phyloP scores from a whole-genome alignment of 2,888 invertebrate species.

The Coelinius sp. region DNA sequence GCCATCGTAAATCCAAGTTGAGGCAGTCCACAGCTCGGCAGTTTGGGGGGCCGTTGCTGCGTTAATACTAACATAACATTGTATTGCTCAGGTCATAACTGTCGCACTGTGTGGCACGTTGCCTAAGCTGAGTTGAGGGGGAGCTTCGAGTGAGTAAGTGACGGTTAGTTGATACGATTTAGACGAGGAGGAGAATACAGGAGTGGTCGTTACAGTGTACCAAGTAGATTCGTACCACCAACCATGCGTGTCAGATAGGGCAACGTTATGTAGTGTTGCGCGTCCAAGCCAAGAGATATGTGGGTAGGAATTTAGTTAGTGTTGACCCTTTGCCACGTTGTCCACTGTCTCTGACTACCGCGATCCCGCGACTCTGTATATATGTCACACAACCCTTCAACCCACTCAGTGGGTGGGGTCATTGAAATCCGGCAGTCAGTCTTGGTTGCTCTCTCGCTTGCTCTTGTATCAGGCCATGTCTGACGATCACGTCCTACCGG shows the following conservation, averaged over 20 bases:
- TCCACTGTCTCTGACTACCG: constrained; percentile 36
- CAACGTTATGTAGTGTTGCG: constrained; percentile 53
- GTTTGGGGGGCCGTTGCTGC: constrained; percentile 42
- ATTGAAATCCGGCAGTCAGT: constrained; percentile 51
- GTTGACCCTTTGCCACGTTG: constrained; percentile 37
- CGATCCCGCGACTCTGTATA: constrained; percentile 31
- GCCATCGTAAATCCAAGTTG: constrained; percentile 57
- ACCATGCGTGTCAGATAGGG: constrained; percentile 57
- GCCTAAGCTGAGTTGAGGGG: background rate
- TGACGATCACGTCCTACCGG: constrained; percentile 13
- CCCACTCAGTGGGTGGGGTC: constrained; percentile 44
- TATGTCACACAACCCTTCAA: background rate
- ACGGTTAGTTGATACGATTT: background rate
- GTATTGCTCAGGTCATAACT: constrained; percentile 55
- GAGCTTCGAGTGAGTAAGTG: constrained; percentile 1
- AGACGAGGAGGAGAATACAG: constrained; percentile 13
- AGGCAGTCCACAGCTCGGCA: constrained; percentile 49
- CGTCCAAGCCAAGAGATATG: constrained; percentile 54
- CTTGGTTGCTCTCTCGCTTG: background rate
- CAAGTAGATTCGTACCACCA: constrained; percentile 54
- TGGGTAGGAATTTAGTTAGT: constrained; percentile 58
- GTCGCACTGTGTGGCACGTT: constrained; percentile 45
- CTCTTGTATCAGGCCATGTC: constrained; percentile 60
- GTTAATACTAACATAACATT: constrained; percentile 49
- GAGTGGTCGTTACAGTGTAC: constrained; percentile 49